phyloP scores from a whole-genome alignment of 2,797 vertebrate genomes.

The Rousettus madagascariensis region DNA sequence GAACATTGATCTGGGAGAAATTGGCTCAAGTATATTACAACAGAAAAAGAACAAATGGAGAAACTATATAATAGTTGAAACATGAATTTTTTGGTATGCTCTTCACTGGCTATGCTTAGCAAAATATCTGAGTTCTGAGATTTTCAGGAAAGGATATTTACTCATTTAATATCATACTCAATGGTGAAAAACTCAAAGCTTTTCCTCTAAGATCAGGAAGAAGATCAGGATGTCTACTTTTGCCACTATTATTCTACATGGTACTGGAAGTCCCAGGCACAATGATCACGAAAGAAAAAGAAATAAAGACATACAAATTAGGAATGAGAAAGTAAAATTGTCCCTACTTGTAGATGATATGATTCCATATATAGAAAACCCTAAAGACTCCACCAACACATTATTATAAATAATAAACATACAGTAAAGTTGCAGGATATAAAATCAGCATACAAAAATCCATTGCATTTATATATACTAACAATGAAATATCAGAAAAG shows the following conservation, averaged over 20 bases:
- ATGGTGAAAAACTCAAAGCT: background rate
- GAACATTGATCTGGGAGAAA: background rate
- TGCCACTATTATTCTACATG: no score
- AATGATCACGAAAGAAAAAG: no score
- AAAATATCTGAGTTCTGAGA: background rate
- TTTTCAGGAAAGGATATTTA: background rate
- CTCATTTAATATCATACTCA: background rate
- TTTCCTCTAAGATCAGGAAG: no score
- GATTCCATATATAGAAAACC: background rate
- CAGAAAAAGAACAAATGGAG: background rate
- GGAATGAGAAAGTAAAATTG: background rate
- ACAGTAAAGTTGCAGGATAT: background rate
- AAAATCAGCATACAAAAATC: background rate
- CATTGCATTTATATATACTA: no score
- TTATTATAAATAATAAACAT: background rate
- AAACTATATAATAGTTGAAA: background rate
- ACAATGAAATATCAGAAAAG: no score
- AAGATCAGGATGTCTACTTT: no score
- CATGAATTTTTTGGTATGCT: background rate
- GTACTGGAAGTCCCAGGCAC: no score
- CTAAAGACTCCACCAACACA: background rate
- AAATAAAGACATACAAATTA: no score
- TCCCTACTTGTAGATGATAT: background rate
- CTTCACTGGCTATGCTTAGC: background rate
- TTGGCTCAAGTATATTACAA: background rate